Evolutionary conservation across 2,113 vertebrate genomes (phyloP).

Genomic region (Colistium nudipinnis): DNA sequence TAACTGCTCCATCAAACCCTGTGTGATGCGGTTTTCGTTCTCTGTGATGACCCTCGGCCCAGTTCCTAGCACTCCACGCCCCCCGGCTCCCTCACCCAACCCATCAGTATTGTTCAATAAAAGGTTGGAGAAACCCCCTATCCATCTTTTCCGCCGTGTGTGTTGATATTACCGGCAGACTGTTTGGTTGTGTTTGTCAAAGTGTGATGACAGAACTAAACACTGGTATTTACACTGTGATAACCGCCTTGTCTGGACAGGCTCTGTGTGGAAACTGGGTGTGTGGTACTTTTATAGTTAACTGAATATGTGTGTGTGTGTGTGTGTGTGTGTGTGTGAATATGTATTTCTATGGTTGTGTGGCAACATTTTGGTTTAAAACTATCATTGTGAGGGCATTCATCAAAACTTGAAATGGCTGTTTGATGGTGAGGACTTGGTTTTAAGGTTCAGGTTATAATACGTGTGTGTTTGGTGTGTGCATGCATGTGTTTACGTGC

Average conservation of each 20-base stretch:
- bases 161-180: constrained; percentile 72
- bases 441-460: background rate
- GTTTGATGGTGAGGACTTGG: background rate
- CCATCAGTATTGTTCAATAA: constrained; percentile 33
- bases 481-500: background rate
- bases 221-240: constrained; percentile 64
- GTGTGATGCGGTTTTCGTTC: constrained; percentile 11
- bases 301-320: background rate
- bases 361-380: background rate
- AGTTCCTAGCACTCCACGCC: constrained; percentile 1
- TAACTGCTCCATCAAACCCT: constrained; percentile 16
- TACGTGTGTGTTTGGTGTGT: background rate
- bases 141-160: constrained; percentile 14
- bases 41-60: constrained; percentile 15
- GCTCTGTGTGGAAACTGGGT: constrained; percentile 45
- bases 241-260: constrained; percentile 69
- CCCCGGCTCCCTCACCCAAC: constrained; percentile 11
- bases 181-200: constrained; percentile 75
- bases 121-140: constrained; percentile 55
- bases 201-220: constrained; percentile 72
- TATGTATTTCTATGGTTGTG: background rate
- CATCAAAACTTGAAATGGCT: background rate
- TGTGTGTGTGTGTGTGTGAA: background rate
- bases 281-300: too few relatives aligned
- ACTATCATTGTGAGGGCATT: background rate